Conservation (phyloP, 2,113 vertebrate species). For the Tylochromis polylepis region DNA sequence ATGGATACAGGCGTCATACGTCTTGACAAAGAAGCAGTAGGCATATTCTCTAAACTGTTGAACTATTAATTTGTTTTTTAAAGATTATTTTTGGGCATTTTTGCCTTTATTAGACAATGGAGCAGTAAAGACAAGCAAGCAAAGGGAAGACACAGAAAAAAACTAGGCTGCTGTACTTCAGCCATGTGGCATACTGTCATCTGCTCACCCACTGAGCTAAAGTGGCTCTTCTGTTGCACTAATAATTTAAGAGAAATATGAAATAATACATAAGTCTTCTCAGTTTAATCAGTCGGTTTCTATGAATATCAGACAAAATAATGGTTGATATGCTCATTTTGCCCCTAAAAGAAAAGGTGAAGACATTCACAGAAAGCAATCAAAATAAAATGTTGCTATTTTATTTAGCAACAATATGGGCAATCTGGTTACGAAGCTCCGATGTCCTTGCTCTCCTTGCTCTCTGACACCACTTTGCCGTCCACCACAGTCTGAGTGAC, state of each 20-base stretch:
- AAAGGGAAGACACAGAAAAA: background rate
- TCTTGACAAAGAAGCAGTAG: background rate
- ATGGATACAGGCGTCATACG: background rate
- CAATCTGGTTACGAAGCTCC: no score
- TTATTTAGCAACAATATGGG: no score
- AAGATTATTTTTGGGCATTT: background rate
- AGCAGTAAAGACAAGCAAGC: background rate
- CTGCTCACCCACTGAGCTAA: background rate
- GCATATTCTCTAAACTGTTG: background rate
- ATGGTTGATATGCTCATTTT: background rate
- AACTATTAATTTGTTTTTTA: background rate
- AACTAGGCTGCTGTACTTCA: background rate
- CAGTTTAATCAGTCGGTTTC: background rate
- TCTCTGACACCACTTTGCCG: constrained; percentile 62
- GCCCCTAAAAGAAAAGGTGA: background rate
- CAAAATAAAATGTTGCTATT: background rate
- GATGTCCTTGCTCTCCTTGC: constrained; percentile 44
- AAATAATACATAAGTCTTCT: background rate
- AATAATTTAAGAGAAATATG: background rate
- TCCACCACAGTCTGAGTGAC: constrained; percentile 61
- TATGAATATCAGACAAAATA: background rate
- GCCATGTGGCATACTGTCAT: background rate
- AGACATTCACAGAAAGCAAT: background rate
- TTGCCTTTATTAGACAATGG: background rate
- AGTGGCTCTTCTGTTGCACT: background rate